These are phyloP conservation scores for Pogonus chalceus DNA, from an alignment of 1,140 invertebrate species.

Conservation along the genomic window DNA sequence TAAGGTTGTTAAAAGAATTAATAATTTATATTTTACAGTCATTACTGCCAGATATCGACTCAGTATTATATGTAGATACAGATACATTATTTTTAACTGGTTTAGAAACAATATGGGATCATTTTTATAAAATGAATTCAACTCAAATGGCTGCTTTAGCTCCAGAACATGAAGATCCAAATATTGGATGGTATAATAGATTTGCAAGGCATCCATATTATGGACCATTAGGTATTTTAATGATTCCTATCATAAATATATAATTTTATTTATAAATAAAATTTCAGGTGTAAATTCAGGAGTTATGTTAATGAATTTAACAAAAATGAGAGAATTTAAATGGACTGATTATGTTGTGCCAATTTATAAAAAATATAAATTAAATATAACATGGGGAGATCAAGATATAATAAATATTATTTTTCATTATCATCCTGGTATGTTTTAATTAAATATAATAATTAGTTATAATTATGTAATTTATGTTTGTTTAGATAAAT, in stretches of 20 bases:
- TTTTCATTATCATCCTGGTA: conserved; percentile 79
- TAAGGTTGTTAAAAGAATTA: conserved; percentile 15
- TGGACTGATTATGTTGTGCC: conserved; percentile 77
- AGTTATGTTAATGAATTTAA: conserved; percentile 95
- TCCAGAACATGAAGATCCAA: conserved; percentile 82
- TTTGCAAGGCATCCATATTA: conserved; percentile 93
- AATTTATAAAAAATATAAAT: conserved; percentile 75
- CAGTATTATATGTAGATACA: conserved; percentile 88
- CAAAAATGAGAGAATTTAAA: conserved; percentile 73
- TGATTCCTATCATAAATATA: no score
- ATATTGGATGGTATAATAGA: conserved; percentile 90
- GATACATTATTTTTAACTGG: conserved; percentile 81
- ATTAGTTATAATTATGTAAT: no score
- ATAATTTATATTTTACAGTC: conserved; percentile 57
- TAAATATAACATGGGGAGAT: conserved; percentile 92
- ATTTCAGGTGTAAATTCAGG: conserved; percentile 83
- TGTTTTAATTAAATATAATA: not conserved
- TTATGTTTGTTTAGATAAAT: conserved; percentile 50
- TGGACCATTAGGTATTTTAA: conserved; percentile 62
- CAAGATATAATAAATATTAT: conserved; percentile 96
- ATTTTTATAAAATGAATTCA: conserved; percentile 75
- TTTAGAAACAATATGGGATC: conserved; percentile 69
- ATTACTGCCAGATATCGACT: conserved; percentile 67
- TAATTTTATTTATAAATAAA: conserved; percentile 11
- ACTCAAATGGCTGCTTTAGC: conserved; percentile 79